phyloP scores from a whole-genome alignment of 2,113 vertebrate genomes.

The Strix uralensis region DNA sequence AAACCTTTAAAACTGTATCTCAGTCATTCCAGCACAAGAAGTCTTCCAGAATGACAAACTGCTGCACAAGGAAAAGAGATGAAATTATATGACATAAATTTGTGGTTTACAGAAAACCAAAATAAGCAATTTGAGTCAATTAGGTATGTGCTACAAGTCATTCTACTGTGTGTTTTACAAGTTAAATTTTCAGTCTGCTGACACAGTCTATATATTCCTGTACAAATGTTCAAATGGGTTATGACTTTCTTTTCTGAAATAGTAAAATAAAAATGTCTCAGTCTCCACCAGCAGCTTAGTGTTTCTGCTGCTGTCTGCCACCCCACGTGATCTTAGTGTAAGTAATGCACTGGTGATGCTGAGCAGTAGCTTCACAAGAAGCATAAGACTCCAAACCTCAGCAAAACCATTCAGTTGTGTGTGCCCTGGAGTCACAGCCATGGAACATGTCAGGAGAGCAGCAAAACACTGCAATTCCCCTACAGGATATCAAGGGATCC shows the following conservation, averaged over 20 bases:
- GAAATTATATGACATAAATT: background rate
- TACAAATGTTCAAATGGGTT: background rate
- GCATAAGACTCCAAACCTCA: background rate
- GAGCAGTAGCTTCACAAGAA: background rate
- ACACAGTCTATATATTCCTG: background rate
- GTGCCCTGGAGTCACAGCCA: conserved; percentile 15
- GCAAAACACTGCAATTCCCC: conserved; percentile 45
- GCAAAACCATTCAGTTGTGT: conserved; percentile 32
- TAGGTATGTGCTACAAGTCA: background rate
- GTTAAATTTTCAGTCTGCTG: background rate
- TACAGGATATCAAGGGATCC: conserved; percentile 40
- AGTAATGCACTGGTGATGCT: background rate
- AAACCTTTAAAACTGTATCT: background rate
- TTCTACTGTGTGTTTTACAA: background rate
- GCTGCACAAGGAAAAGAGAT: background rate
- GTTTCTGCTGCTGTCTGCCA: background rate
- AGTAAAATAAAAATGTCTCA: background rate
- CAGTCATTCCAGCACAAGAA: background rate
- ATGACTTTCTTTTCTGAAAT: background rate
- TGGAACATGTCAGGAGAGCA: background rate
- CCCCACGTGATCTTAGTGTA: background rate
- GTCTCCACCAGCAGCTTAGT: background rate
- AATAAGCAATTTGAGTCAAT: conserved; percentile 30
- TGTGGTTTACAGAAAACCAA: conserved; percentile 18
- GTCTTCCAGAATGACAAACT: background rate